Evolutionary conservation across 2,113 vertebrate genomes (phyloP).

Genomic region (Onychostoma macrolepis): DNA sequence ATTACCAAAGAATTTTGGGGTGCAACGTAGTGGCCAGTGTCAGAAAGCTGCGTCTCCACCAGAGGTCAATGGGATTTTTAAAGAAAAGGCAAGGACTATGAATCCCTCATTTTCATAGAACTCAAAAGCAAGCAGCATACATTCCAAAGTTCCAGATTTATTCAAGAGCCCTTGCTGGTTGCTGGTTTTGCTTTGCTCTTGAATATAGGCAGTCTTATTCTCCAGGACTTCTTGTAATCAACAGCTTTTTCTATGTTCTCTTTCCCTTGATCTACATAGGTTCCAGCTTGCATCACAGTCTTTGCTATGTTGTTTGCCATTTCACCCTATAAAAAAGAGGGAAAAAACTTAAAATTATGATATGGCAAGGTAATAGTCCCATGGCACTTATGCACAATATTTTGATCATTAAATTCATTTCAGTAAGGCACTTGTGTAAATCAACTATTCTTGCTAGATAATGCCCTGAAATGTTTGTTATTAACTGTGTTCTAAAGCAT

Average conservation of each 20-base stretch:
- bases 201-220: conserved; percentile 76
- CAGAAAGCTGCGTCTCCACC: too few relatives aligned
- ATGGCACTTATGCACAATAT: neutral
- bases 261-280: conserved; percentile 81
- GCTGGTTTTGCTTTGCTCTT: conserved; percentile 37
- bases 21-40: too few relatives aligned
- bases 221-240: conserved; percentile 81
- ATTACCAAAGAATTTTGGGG: too few relatives aligned
- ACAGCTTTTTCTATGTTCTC: conserved; percentile 82
- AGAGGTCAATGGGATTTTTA: neutral
- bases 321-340: conserved; percentile 79
- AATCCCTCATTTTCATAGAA: neutral
- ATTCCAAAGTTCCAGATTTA: neutral
- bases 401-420: neutral
- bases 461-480: neutral
- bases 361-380: neutral
- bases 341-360: neutral
- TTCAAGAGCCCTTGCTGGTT: neutral
- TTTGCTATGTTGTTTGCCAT: conserved; percentile 92
- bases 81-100: neutral
- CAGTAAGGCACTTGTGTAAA: neutral
- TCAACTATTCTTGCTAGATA: neutral
- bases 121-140: neutral
- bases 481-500: neutral
- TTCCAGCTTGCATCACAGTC: conserved; percentile 79